Evolutionary conservation across 35 echinoderm and acorn worm species (phyloP).

Genomic region (Eucidaris tribuloides): DNA sequence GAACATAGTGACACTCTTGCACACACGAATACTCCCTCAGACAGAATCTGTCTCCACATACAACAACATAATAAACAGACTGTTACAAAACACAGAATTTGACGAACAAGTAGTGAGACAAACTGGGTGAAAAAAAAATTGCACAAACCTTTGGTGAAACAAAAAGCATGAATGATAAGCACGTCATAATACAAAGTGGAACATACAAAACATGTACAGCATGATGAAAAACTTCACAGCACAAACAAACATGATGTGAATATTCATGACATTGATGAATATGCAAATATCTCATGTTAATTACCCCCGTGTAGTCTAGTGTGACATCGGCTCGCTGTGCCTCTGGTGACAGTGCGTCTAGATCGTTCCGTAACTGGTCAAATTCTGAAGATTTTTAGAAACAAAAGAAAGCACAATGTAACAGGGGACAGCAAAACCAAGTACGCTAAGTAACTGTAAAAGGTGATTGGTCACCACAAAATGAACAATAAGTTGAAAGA

Average conservation of each 20-base stretch:
- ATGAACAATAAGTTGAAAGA: not conserved
- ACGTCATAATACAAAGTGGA: too few relatives aligned
- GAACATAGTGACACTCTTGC: too few relatives aligned
- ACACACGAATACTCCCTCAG: too few relatives aligned
- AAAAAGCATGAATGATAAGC: too few relatives aligned
- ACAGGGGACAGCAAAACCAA: too few relatives aligned
- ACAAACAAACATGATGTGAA: not conserved
- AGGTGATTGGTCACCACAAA: not conserved
- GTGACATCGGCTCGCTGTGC: constrained; percentile 55
- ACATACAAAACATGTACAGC: not conserved
- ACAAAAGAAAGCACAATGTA: not conserved
- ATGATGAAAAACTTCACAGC: not conserved
- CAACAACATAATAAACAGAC: not conserved
- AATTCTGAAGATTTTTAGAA: not conserved
- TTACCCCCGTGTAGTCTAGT: constrained; percentile 92
- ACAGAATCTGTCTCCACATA: too few relatives aligned
- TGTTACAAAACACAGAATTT: not conserved
- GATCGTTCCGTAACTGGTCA: constrained; percentile 14
- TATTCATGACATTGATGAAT: constrained; percentile 21
- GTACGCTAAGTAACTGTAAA: too few relatives aligned
- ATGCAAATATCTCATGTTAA: constrained; percentile 50
- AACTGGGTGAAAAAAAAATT: too few relatives aligned
- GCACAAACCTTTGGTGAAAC: too few relatives aligned
- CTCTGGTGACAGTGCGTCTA: constrained; percentile 39
- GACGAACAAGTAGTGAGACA: too few relatives aligned